A percentile compares a stretch with the other conserved stretches of the same genome.
Evolutionary conservation across 1,140 invertebrate genomes (phyloP).

Genomic region (Kradibia gibbosae): DNA sequence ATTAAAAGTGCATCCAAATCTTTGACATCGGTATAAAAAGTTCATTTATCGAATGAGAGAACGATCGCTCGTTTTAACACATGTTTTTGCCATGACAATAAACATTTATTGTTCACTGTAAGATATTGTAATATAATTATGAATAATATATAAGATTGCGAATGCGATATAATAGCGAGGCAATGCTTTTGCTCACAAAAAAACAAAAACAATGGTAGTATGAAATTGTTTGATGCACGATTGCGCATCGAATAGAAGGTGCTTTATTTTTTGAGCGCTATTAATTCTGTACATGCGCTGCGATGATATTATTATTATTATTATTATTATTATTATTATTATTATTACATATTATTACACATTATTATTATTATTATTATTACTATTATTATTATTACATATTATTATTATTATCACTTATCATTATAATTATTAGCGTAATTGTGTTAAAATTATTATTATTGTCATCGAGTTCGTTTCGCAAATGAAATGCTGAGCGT

Average conservation of each 20-base stretch:
- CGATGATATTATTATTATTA: neutral
- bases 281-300: neutral
- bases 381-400: neutral
- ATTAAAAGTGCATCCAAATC: neutral
- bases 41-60: conserved; percentile 3
- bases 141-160: conserved; percentile 8
- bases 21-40: neutral
- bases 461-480: conserved; percentile 6
- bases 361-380: neutral
- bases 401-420: neutral
- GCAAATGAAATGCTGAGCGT: conserved; percentile 23
- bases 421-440: conserved; percentile 3
- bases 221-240: neutral
- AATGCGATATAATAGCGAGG: conserved; percentile 3
- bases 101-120: conserved; percentile 66
- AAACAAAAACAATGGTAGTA: conserved; percentile 1
- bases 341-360: conserved; percentile 9
- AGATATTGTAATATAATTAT: conserved; percentile 68
- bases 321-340: neutral
- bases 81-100: conserved; percentile 71
- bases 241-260: neutral
- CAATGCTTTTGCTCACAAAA: conserved; percentile 15
- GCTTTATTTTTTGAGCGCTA: conserved; percentile 26
- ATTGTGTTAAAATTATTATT: conserved; percentile 17
- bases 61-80: conserved; percentile 51